Evolutionary conservation across 2,797 vertebrate genomes (phyloP), one percentile per base, ranked within the genome.

Genomic region (Aythya fuligula): DNA sequence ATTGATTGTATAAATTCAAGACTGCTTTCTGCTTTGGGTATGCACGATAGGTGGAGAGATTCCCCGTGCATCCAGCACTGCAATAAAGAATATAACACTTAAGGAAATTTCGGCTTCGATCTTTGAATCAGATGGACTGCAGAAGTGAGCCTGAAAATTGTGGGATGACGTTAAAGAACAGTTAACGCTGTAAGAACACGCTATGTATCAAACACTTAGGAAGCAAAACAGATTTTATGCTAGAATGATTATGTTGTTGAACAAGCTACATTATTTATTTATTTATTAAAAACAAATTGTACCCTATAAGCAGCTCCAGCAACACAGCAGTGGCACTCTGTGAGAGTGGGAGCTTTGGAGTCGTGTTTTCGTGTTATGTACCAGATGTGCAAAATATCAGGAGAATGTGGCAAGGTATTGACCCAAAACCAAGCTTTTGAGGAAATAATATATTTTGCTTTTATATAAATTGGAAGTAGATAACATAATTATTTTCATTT

Each of bases 111-210:
- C 14, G 39, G 39, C 39, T 41, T 41, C 41, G 41, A 41, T 41
- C 41, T 41, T 41, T 41, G 41, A 41, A 41, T 41, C 41, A 41
- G 41, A 41, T 41, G 41, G 91, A 90, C 66, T 92, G 93, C 84
- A 89, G 79, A 57, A 66, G 20, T 9, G 84, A 96, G 51, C 91
- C 96, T 47, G 85, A 92, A 54, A 93, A 90, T 79, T 49, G 7
- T 53, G 92, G 91, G 77, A 87, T 97, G 67, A 85, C 77, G 34
- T 30, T 38, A 19, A 58, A 20, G 45, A 62, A 24, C 34, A 54
- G 16, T 70, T 57, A 70, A 54, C 27, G 4, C n/a, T 34, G 2
- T 61, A 20, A 34, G 86, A 80, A n/a, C 43, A 54, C 1, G 0
- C 41, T 65, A 45, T 36, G 24, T 60, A 65, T 28, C 60, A 38